Evolutionary conservation across 2,888 invertebrate species (phyloP).

Genomic region (Prosopocoilus inquinatus): DNA sequence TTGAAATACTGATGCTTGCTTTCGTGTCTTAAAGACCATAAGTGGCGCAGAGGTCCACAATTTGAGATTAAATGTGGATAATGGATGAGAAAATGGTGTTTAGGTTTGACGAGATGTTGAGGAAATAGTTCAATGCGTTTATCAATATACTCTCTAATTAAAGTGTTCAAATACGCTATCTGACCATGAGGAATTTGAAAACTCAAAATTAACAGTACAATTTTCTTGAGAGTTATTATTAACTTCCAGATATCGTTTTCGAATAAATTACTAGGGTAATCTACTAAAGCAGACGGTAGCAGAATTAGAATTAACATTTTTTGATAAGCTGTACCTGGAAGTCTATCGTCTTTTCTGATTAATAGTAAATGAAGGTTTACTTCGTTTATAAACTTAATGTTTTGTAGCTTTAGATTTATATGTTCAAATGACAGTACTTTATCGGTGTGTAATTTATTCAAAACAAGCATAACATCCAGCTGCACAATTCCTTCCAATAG

Average conservation of each 20-base stretch:
- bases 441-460: conserved; percentile 17
- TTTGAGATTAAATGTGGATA: too few relatives aligned
- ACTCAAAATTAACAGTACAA: too few relatives aligned
- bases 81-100: too few relatives aligned
- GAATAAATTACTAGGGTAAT: background rate
- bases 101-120: too few relatives aligned
- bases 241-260: background rate
- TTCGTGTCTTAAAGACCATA: too few relatives aligned
- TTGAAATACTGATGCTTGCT: too few relatives aligned
- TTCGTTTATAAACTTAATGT: too few relatives aligned
- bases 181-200: background rate
- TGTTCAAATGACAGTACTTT: conserved; percentile 10
- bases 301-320: conserved; percentile 5
- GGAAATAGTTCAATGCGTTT: too few relatives aligned
- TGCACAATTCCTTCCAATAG: conserved; percentile 21
- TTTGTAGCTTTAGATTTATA: conserved; percentile 10
- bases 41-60: too few relatives aligned
- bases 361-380: conserved; percentile 3
- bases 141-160: too few relatives aligned
- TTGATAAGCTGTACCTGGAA: conserved; percentile 12
- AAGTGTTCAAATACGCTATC: too few relatives aligned
- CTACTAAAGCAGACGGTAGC: conserved; percentile 10
- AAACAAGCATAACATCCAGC: conserved; percentile 18
- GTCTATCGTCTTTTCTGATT: conserved; percentile 17
- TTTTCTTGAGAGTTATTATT: too few relatives aligned